Evolutionary conservation across 2,113 vertebrate species (phyloP).

Genomic region (Pampusana beccarii): DNA sequence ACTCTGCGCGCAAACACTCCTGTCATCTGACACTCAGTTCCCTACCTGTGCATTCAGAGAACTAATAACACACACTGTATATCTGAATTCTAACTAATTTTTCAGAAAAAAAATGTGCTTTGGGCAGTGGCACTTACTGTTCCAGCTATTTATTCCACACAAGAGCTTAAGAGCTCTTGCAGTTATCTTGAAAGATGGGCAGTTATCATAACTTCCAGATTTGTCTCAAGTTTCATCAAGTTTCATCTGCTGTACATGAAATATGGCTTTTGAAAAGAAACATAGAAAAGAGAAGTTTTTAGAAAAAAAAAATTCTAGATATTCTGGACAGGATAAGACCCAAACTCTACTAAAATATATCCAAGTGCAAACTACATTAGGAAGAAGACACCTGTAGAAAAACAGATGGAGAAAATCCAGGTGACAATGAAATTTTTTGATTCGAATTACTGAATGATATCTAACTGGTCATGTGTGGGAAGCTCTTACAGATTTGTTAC

Average conservation of each 20-base stretch:
- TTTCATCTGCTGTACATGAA: neutral
- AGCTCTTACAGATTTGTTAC: neutral
- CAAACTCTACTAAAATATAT: neutral
- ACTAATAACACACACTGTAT: neutral
- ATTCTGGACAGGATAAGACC: neutral
- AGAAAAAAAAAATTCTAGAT: neutral
- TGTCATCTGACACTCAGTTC: neutral
- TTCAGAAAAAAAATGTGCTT: neutral
- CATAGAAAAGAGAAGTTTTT: neutral
- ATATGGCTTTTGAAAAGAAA: neutral
- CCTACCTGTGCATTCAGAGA: neutral
- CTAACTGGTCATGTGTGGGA: neutral
- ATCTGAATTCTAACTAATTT: neutral
- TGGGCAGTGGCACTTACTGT: neutral
- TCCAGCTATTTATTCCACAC: neutral
- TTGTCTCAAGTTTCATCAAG: neutral
- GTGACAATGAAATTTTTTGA: neutral
- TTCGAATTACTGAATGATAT: neutral
- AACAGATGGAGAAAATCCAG: neutral
- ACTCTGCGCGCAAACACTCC: neutral
- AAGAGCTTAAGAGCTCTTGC: neutral
- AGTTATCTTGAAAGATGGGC: neutral
- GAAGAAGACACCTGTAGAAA: neutral
- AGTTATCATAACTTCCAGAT: neutral
- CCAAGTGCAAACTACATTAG: neutral